Base-by-base conservation (phyloP, 2,888 invertebrate species). In the Caenorhabditis sp. region DNA sequence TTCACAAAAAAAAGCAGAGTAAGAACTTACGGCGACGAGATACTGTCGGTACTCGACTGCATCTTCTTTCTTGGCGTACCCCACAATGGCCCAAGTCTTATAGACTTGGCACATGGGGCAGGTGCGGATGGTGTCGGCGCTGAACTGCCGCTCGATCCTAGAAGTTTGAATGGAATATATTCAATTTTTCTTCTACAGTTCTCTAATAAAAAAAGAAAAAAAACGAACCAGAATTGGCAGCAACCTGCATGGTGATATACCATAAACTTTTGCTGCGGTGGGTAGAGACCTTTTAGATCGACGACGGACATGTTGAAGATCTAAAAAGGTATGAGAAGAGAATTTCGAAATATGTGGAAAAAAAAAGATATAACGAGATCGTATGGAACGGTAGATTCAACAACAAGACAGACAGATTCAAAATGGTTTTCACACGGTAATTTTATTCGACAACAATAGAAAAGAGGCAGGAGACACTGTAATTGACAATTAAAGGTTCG, bases 261-360 rank as follows among this genome's bases (percentile, higher is more conserved):
- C 6, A 68, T 8, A 20, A 35, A 56, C 55, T 56, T 56, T 0
- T 4, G 6, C 2, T 18, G 44, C 32, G 56, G 56, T 6, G 67
- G 67, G 67, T 68, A 68, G 44, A 68, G 44, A 5, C 56, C 67
- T 8, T 22, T n/a, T 1, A 68, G 28, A 18, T 56, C 47, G 62
- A 56, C 32, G 26, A n/a, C n/a, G n/a, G n/a, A 32, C 32, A 32
- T 9, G 32, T 4, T 4, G 32, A 32, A 32, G 32, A 32, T 32
- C 9, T 32, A 9, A 32, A 9, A 32, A 32, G 32, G 4, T 32
- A 4, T 6, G 32, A 32, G 32, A 32, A 9, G 32, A 32, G 32
- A 32, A 9, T 6, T 6, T 32, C n/a, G n/a, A n/a, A n/a, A n/a
- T n/a, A n/a, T n/a, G n/a, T n/a, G n/a, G n/a, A n/a, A n/a, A n/a